A percentile compares a stretch with the other conserved stretches of the same genome.
phyloP scores from a whole-genome alignment of 2,113 vertebrate genomes.

The Odocoileus virginianus region DNA sequence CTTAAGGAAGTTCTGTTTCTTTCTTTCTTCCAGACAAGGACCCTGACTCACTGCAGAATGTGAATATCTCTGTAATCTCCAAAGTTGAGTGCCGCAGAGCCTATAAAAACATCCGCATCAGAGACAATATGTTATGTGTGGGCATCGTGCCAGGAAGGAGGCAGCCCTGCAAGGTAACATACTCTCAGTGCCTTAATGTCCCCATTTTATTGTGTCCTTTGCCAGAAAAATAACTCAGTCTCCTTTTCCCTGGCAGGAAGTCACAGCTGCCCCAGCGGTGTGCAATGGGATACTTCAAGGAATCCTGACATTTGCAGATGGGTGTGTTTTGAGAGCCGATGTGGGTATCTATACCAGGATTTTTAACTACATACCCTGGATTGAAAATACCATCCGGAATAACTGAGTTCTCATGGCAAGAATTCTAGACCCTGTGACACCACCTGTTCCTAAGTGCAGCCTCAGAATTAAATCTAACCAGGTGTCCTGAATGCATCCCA shows the following conservation, averaged over 20 bases:
- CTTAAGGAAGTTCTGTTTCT: background rate
- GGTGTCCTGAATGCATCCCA: background rate
- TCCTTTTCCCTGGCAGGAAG: slow-evolving; percentile 40
- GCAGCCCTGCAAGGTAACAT: slow-evolving; percentile 39
- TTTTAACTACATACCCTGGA: slow-evolving; percentile 46
- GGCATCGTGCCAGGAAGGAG: slow-evolving; percentile 62
- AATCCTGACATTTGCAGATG: slow-evolving; percentile 56
- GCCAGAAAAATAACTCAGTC: background rate
- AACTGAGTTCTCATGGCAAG: background rate
- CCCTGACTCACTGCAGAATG: slow-evolving; percentile 34
- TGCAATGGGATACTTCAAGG: slow-evolving; percentile 51
- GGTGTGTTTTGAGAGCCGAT: slow-evolving; percentile 67
- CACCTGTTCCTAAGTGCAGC: background rate
- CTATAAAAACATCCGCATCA: slow-evolving; percentile 21
- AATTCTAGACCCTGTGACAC: background rate
- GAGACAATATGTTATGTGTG: slow-evolving; percentile 38
- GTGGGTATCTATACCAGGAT: slow-evolving; percentile 66
- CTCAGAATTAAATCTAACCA: slow-evolving; percentile 1
- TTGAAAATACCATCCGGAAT: slow-evolving; percentile 28
- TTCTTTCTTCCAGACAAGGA: slow-evolving; percentile 32
- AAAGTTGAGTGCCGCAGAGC: accelerated
- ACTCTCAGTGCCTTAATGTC: accelerated
- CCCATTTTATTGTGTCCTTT: background rate
- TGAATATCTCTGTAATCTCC: slow-evolving; percentile 48
- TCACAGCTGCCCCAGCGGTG: slow-evolving; percentile 46